Base-by-base conservation (phyloP, 2,113 vertebrate species). In the Zapus hudsonius region DNA sequence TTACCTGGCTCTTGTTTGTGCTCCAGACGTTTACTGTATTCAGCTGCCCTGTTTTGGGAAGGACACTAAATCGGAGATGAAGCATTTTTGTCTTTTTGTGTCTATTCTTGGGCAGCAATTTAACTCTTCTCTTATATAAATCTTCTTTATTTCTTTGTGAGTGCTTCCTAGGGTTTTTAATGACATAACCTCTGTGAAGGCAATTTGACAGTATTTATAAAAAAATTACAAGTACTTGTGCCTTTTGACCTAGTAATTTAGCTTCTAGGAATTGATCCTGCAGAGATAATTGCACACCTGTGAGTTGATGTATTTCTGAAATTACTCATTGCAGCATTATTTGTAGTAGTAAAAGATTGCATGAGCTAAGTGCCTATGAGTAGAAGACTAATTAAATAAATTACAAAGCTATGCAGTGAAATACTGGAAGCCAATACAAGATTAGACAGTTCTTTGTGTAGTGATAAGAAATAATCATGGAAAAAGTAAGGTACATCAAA, bases 191-290 rank as follows among this genome's bases (percentile, higher is more conserved):
- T 84, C 61, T 73, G 29, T 92, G 72, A 55, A 94, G 75, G 80
- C 36, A 91, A 78, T 87, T 93, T 84, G 72, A 33, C 36, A 92
- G 78, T 81, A 89, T 78, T 92, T 94, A 84, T 91, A 47, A 87
- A 93, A 87, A 93, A 96, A 96, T 87, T 91, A 44, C 33, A 78
- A 87, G 42, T 84, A 86, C 44, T 80, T 94, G 25, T 84, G 44
- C 87, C 81, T 96, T 96, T 87, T 94, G 89, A 95, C 86, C 75
- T 89, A 92, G 75, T 75, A 87, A 73, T 87, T 96, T 96, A 89
- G 91, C 82, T 92, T 84, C 29, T 72, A 86, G 33, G 76, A 94
- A 81, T 93, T 86, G 91, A 87, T 74, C 67, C 67, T 94, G 89
- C 38, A 57, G 94, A 82, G 81, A 87, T 94, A 95, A 96, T 94